Base-by-base conservation (phyloP, 2,797 vertebrate genomes). In the Denticeps clupeoides region DNA sequence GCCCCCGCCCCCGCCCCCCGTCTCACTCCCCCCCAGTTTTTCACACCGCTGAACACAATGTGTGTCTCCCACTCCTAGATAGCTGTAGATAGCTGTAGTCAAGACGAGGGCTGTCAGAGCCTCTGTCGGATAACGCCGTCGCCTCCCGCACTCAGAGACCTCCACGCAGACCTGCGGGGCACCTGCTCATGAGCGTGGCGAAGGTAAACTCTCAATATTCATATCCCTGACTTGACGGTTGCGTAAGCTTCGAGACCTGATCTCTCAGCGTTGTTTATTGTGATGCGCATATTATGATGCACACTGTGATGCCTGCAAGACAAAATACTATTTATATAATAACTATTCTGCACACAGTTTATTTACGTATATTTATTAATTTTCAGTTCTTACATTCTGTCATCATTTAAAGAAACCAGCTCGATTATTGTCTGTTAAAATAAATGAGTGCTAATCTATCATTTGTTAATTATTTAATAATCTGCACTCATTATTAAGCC, bases 151-250 rank as follows among this genome's bases (percentile, higher is more conserved):
- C 45, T 32, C 50, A 45, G 40, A 44, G 37, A 60, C 31, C 49
- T 41, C 18, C 26, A 26, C 32, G 31, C 15, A 47, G 16, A 47
- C 29, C 44, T 41, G 35, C 27, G 29, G 21, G 46, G 21, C 31
- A 49, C 53, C 41, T 29, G 33, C 22, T 62, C 65, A 58, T 53
- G 52, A 55, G 58, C 60, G 60, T 51, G 56, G 58, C 62, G 51
- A 77, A 84, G 82, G 81, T 84, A 82, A 78, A 71, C 31, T 49
- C 71, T 72, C 57, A 60, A 69, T 76, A 73, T 78, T 77, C 10
- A 70, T 74, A 60, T 57, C 25, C 27, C 43, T 57, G 58, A 58
- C 54, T 44, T 37, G n/a, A 27, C 35, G 59, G 61, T 73, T 70
- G 72, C 60, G 59, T 72, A 68, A 67, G 51, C 29, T 15, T n/a